Base-by-base conservation (phyloP, 2,797 vertebrate species). In the Eulemur coronatus region DNA sequence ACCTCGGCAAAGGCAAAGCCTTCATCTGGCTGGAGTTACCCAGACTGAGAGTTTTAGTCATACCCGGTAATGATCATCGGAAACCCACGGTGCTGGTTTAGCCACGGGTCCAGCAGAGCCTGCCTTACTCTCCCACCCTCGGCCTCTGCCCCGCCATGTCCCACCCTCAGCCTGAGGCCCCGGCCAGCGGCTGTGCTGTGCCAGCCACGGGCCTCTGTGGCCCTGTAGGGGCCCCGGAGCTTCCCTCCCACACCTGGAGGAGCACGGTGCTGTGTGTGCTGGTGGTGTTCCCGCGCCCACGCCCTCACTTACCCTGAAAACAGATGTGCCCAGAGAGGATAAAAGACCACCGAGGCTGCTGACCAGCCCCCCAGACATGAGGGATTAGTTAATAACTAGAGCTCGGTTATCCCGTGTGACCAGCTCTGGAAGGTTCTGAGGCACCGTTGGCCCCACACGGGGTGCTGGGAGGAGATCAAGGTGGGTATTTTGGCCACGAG, bases 21-120 rank as follows among this genome's bases (percentile, higher is more conserved):
- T 72, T 91, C 96, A 92, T 98, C 87, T 97, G 96, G 85, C 86
- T 95, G 78, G 24, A 93, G 72, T 97, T 97, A 94, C 13, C 2
- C 73, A 76, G 65, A 91, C 4, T 4, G 95, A 92, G 72, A 41
- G 35, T 82, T 88, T 93, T 65, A 61, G 8, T 50, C n/a, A 2
- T 7, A 52, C 89, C n/a, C 79, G 7, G 30, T 8, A 52, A 48
- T 82, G 81, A 52, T 88, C 70, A 6, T 75, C 41, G 50, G 91
- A 50, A 82, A 73, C 50, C 65, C 59, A 4, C 12, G 13, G 18
- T 20, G 22, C 75, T 38, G 38, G 46, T 22, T 86, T 48, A n/a
- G 15, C 67, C 57, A 38, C 30, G 26, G n/a, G 20, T 55, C 80
- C 14, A 38, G 48, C 63, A 57, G 22, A 69, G 70, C 33, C 55